These are phyloP conservation scores for Nysson spinosus DNA, from an alignment of 2,888 invertebrate genomes.

Conservation along the genomic window DNA sequence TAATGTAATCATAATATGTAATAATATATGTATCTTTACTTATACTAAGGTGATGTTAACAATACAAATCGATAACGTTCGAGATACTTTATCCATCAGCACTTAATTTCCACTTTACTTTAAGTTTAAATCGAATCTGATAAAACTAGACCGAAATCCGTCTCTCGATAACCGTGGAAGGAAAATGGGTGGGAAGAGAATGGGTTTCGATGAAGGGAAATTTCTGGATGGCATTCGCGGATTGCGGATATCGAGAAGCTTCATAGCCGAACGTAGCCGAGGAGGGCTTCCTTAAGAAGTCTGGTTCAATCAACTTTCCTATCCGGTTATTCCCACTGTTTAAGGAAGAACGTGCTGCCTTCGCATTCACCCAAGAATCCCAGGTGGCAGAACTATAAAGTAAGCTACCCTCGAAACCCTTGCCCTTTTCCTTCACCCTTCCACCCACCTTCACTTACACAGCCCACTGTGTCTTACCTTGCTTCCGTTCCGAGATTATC, in stretches of 20 bases:
- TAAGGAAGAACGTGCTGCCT: constrained; percentile 22
- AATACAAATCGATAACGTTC: no score
- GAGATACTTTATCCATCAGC: no score
- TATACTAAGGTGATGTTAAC: no score
- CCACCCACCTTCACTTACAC: neutral
- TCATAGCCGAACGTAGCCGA: constrained; percentile 21
- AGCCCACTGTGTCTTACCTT: neutral
- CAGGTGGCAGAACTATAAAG: constrained; percentile 18
- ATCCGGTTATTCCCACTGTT: constrained; percentile 32
- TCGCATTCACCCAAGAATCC: constrained; percentile 13
- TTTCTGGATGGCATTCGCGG: constrained; percentile 30
- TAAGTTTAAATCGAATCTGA: no score
- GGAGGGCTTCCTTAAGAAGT: constrained; percentile 41
- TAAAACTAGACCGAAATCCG: constrained; percentile 2
- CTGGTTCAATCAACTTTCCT: constrained; percentile 45
- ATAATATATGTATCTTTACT: no score
- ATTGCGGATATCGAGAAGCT: constrained; percentile 33
- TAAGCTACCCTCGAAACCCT: constrained; percentile 17
- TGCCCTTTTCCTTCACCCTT: neutral
- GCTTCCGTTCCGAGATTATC: no score
- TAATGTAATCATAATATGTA: no score
- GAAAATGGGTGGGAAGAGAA: neutral
- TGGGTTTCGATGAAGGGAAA: constrained; percentile 30
- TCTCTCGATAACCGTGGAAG: neutral
- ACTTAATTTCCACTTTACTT: no score